A percentile compares a stretch with the other conserved stretches of the same genome.
Conservation (phyloP, 2,888 invertebrate genomes). For the Anoncus sp. region DNA sequence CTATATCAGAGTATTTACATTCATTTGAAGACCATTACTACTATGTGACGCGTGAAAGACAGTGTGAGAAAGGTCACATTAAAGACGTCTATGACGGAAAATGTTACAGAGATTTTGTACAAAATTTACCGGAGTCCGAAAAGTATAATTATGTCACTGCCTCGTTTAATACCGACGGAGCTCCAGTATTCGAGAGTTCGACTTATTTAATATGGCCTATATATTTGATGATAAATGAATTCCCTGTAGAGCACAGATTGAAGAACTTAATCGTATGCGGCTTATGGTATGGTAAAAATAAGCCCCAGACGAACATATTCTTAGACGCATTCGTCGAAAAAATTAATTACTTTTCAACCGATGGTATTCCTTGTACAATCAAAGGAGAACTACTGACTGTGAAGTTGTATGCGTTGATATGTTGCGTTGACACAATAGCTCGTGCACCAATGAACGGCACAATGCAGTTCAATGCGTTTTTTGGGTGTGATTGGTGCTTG, state of each 20-base stretch:
- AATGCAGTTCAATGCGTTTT: conserved; percentile 14
- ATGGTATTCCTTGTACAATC: neutral
- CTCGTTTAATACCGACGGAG: neutral
- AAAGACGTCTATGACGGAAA: conserved; percentile 33
- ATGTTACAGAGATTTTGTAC: conserved; percentile 8
- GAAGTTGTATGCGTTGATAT: conserved; percentile 29
- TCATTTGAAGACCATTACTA: conserved; percentile 12
- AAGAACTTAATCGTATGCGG: conserved; percentile 19
- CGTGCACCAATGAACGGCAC: conserved; percentile 21
- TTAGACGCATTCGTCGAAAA: conserved; percentile 26
- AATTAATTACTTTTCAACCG: conserved; percentile 20
- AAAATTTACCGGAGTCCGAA: conserved; percentile 8
- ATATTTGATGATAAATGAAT: conserved; percentile 34
- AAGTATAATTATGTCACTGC: conserved; percentile 7
- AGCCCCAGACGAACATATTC: conserved; percentile 17
- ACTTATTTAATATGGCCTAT: conserved; percentile 35
- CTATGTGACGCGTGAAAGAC: conserved; percentile 9
- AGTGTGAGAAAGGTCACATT: conserved; percentile 1
- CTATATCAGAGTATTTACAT: too few relatives aligned
- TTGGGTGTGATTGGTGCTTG: conserved; percentile 17
- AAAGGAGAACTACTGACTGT: conserved; percentile 12
- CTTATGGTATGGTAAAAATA: conserved; percentile 31
- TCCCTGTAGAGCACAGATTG: conserved; percentile 22
- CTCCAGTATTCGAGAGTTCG: neutral
- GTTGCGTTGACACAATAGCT: conserved; percentile 21